These are phyloP conservation scores for Malthinus flaveolus DNA, from an alignment of 2,888 invertebrate species.

Conservation along the genomic window DNA sequence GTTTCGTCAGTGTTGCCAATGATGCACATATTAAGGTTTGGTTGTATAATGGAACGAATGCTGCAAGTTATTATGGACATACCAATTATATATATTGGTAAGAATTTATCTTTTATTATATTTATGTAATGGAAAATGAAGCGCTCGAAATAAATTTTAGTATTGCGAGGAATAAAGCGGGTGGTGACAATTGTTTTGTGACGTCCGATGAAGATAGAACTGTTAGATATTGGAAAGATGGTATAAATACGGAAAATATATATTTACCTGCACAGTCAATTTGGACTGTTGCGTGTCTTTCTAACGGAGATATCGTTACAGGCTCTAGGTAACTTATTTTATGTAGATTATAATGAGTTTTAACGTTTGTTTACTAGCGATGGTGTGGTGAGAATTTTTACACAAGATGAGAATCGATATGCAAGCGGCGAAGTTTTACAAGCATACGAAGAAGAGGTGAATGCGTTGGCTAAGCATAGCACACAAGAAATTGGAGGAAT, in stretches of 20 bases:
- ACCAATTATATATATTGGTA: conserved; percentile 81
- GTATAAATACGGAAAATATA: conserved; percentile 67
- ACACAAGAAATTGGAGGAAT: conserved; percentile 81
- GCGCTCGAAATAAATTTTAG: conserved; percentile 45
- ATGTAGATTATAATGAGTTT: neutral
- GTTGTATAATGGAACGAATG: conserved; percentile 77
- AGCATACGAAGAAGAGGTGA: conserved; percentile 74
- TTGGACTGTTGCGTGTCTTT: conserved; percentile 81
- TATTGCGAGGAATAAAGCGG: conserved; percentile 60
- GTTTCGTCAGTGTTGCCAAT: conserved; percentile 90
- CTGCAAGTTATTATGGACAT: conserved; percentile 79
- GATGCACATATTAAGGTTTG: conserved; percentile 87
- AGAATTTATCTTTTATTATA: neutral
- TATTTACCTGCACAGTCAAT: conserved; percentile 83
- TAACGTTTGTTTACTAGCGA: conserved; percentile 66
- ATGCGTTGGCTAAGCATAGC: conserved; percentile 63
- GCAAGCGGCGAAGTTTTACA: conserved; percentile 67
- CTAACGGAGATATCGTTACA: conserved; percentile 88
- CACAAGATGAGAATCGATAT: conserved; percentile 68
- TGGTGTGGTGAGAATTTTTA: conserved; percentile 85
- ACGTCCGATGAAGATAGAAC: conserved; percentile 90
- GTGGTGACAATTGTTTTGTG: conserved; percentile 67
- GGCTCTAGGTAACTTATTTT: conserved; percentile 59
- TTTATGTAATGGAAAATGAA: neutral
- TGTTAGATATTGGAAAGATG: conserved; percentile 77